Base-by-base conservation (phyloP, 2,113 vertebrate genomes). In the Amazona guildingii region DNA sequence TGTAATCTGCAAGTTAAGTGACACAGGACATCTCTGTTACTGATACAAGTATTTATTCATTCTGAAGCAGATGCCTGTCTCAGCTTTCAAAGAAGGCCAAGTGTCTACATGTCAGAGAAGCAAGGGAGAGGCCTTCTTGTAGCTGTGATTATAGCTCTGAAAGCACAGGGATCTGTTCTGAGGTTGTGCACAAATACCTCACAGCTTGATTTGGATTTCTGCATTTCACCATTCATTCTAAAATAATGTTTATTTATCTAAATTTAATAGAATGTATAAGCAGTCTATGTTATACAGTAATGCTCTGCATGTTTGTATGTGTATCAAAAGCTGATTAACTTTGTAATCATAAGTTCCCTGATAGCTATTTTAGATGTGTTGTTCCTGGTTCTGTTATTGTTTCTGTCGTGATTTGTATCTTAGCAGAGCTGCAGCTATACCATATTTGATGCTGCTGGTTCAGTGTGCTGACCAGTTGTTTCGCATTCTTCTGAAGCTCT, bases 1-100 rank as follows among this genome's bases (percentile, higher is more conserved):
- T 70, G 13, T 83, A n/a, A 19, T 83, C 72, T 85, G 72, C 31
- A 44, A 87, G 83, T 89, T 91, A 69, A 93, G 87, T 87, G 86
- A 94, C 91, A 94, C 74, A 92, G 72, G 85, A 67, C 72, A 93
- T 93, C 92, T 94, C 86, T 96, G 91, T 95, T 88, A 46, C 82
- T 91, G 90, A 90, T 91, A 90, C 67, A 77, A 87, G 84, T 81
- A 72, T 78, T 95, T 96, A 83, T 87, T 95, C 67, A 28, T 94
- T 86, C 82, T 88, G 63, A 69, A 80, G 85, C 83, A 91, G 82
- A 95, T 88, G 84, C 75, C 75, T 91, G 54, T 69, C 63, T 91
- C 78, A 19, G 55, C 57, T 91, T 95, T 90, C 69, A 72, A 79
- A 88, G 91, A 91, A 87, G 39, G 48, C 79, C 75, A 84, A 72